A percentile compares a stretch with the other conserved stretches of the same genome.
Evolutionary conservation across 1,140 invertebrate genomes (phyloP).

Genomic region (Drosophila erecta): DNA sequence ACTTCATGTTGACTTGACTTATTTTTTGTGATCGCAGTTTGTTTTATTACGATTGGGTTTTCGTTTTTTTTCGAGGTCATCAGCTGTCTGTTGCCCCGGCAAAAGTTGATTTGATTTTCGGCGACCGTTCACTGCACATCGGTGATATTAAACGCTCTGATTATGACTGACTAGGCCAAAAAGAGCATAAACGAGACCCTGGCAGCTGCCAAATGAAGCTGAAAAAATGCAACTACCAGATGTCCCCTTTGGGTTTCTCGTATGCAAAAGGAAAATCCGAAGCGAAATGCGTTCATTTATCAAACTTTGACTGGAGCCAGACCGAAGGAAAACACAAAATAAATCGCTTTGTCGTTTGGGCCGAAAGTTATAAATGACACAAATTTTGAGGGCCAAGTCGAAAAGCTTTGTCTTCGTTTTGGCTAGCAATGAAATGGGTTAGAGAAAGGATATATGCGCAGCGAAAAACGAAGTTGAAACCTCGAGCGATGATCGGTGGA

Average conservation of each 20-base stretch:
- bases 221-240: constrained; percentile 68
- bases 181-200: constrained; percentile 43
- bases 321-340: constrained; percentile 48
- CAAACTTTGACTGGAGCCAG: constrained; percentile 62
- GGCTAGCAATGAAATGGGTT: constrained; percentile 20
- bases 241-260: constrained; percentile 20
- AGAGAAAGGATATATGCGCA: not conserved
- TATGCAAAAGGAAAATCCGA: constrained; percentile 43
- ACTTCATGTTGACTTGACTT: constrained; percentile 47
- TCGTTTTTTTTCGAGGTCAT: constrained; percentile 11
- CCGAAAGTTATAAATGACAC: constrained; percentile 66
- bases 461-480: not conserved
- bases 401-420: constrained; percentile 4
- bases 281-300: constrained; percentile 56
- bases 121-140: constrained; percentile 38
- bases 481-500: constrained; percentile 7
- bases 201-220: constrained; percentile 63
- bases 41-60: constrained; percentile 27
- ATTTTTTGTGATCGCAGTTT: constrained; percentile 52
- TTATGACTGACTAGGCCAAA: constrained; percentile 38
- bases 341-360: constrained; percentile 53
- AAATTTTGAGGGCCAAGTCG: constrained; percentile 21
- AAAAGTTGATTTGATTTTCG: constrained; percentile 51
- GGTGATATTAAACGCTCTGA: constrained; percentile 40
- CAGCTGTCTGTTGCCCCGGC: constrained; percentile 43